phyloP scores from a whole-genome alignment of 2,797 vertebrate species.

The Borostomias antarcticus region DNA sequence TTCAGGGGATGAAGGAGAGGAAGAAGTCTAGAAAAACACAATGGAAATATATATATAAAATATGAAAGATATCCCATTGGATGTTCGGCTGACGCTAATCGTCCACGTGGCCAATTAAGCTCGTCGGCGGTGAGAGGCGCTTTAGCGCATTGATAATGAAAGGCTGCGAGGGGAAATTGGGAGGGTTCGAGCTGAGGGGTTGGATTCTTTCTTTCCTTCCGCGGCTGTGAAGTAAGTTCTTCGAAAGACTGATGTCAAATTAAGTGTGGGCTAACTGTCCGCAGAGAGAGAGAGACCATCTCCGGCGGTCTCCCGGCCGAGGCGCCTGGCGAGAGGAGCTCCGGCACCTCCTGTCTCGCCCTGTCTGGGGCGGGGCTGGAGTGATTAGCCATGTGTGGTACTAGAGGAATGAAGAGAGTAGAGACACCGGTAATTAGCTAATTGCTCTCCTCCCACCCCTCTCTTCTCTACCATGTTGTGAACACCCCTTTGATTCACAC shows the following conservation, averaged over 20 bases:
- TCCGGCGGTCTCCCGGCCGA: neutral
- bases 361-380: too few relatives aligned
- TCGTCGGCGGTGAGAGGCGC: neutral
- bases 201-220: too few relatives aligned
- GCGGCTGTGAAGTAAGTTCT: neutral
- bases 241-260: constrained; percentile 17
- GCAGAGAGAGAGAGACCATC: too few relatives aligned
- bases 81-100: constrained; percentile 8
- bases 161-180: too few relatives aligned
- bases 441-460: neutral
- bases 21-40: neutral
- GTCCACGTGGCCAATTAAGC: constrained; percentile 13
- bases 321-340: neutral
- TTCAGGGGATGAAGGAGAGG: constrained; percentile 8
- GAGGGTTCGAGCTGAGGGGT: constrained; percentile 4
- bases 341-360: neutral
- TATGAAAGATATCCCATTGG: neutral
- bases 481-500: constrained; percentile 38
- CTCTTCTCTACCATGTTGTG: constrained; percentile 3
- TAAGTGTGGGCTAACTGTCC: too few relatives aligned
- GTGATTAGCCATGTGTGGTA: constrained; percentile 8
- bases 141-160: neutral
- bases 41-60: neutral
- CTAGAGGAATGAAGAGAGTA: constrained; percentile 4
- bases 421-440: constrained; percentile 23